Conservation (phyloP, 2,797 vertebrate species). For the Hipposideros larvatus region DNA sequence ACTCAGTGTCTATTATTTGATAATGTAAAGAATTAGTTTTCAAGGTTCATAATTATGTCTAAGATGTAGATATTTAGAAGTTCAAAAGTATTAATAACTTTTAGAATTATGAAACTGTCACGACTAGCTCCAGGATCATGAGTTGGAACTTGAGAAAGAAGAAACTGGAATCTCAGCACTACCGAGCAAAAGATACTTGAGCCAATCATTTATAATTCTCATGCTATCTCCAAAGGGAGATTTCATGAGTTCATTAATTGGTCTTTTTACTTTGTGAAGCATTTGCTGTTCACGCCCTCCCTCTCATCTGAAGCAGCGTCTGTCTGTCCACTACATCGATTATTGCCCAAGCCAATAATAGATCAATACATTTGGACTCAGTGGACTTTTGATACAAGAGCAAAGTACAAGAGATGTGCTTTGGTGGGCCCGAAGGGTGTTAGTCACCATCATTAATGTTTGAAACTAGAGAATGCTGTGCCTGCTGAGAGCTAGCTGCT, state of each 20-base stretch:
- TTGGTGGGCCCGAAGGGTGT: not conserved
- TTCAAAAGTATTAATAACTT: not conserved
- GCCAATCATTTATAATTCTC: not conserved
- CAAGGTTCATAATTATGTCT: not conserved
- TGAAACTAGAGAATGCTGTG: too few relatives aligned
- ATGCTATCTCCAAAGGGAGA: not conserved
- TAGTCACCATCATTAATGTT: not conserved
- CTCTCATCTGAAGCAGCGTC: not conserved
- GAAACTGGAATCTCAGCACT: not conserved
- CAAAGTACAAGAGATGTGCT: not conserved
- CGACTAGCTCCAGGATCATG: not conserved
- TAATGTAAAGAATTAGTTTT: not conserved
- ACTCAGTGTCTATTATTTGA: not conserved
- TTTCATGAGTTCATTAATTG: not conserved
- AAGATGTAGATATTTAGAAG: not conserved
- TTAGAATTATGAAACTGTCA: not conserved
- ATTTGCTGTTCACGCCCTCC: not conserved
- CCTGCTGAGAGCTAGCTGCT: too few relatives aligned
- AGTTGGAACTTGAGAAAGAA: not conserved
- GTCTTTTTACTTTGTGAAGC: not conserved
- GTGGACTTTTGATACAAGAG: not conserved
- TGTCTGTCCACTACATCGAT: too few relatives aligned
- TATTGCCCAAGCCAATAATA: not conserved
- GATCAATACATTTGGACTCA: not conserved
- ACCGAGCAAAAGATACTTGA: not conserved